Evolutionary conservation across 2,797 vertebrate genomes (phyloP).

Genomic region (Silurus aristotelis): DNA sequence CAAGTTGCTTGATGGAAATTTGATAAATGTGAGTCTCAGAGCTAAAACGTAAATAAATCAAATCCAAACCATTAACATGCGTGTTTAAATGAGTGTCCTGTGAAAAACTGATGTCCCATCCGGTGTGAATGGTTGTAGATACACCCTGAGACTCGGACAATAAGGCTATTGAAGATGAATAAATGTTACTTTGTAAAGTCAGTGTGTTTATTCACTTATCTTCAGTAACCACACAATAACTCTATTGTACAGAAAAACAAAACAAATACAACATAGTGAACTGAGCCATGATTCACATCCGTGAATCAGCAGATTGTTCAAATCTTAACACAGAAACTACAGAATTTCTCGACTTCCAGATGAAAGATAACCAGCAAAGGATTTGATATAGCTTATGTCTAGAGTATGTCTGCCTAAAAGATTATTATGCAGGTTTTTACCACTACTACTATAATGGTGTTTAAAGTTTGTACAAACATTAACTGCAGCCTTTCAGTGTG

Average conservation of each 20-base stretch:
- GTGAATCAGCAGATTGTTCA: not conserved
- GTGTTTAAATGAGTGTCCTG: not conserved
- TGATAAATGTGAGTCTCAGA: not conserved
- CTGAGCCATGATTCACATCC: not conserved
- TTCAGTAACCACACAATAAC: not conserved
- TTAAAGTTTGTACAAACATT: not conserved
- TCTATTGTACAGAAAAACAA: not conserved
- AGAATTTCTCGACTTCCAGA: too few relatives aligned
- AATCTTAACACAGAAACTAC: not conserved
- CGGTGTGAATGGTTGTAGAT: not conserved
- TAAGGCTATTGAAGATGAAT: not conserved
- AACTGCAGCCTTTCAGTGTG: constrained; percentile 8
- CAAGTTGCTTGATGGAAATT: constrained; percentile 8
- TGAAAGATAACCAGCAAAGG: not conserved
- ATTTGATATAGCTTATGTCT: not conserved
- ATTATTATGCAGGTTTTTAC: not conserved
- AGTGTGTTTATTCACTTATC: not conserved
- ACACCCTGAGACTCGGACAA: not conserved
- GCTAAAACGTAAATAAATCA: not conserved
- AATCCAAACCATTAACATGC: not conserved
- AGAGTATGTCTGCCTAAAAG: not conserved
- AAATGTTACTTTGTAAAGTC: not conserved
- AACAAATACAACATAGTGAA: not conserved
- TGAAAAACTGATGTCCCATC: not conserved
- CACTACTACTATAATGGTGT: not conserved